phyloP scores from a whole-genome alignment of 1,140 invertebrate species.

The Rhizoglyphus robini region DNA sequence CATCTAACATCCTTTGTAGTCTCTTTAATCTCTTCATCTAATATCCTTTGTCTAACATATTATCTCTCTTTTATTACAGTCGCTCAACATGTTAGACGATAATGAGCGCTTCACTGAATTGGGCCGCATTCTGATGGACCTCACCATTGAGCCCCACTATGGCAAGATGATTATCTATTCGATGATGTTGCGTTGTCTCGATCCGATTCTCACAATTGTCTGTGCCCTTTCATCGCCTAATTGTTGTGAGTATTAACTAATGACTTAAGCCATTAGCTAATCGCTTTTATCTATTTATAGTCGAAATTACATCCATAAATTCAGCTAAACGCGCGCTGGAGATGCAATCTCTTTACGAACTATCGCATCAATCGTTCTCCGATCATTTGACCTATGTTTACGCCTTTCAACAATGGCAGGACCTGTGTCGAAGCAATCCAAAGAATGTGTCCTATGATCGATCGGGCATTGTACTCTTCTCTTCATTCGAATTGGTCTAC shows the following conservation, averaged over 20 bases:
- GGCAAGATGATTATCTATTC: constrained; percentile 84
- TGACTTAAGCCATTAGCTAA: constrained; percentile 4
- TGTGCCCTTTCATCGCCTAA: constrained; percentile 66
- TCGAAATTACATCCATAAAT: constrained; percentile 38
- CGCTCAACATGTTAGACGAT: constrained; percentile 59
- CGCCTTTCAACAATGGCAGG: constrained; percentile 54
- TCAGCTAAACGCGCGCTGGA: constrained; percentile 45
- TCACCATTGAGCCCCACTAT: constrained; percentile 76
- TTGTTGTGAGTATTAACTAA: constrained; percentile 38
- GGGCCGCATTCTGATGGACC: constrained; percentile 68
- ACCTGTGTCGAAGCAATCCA: constrained; percentile 38
- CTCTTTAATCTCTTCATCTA: too few species aligned
- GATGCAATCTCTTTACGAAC: constrained; percentile 45
- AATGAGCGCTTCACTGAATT: constrained; percentile 73
- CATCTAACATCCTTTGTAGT: too few species aligned
- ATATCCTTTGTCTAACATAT: too few species aligned
- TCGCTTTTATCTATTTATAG: constrained; percentile 31
- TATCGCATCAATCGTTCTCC: constrained; percentile 55
- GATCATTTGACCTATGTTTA: constrained; percentile 80
- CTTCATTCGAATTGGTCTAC: constrained; percentile 71
- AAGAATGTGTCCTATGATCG: background rate
- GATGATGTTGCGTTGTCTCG: constrained; percentile 73
- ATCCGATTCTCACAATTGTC: constrained; percentile 84
- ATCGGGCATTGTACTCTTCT: constrained; percentile 29
- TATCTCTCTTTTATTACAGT: too few species aligned